Base-by-base conservation (phyloP, 1,140 invertebrate genomes). In the Microplitis demolitor region DNA sequence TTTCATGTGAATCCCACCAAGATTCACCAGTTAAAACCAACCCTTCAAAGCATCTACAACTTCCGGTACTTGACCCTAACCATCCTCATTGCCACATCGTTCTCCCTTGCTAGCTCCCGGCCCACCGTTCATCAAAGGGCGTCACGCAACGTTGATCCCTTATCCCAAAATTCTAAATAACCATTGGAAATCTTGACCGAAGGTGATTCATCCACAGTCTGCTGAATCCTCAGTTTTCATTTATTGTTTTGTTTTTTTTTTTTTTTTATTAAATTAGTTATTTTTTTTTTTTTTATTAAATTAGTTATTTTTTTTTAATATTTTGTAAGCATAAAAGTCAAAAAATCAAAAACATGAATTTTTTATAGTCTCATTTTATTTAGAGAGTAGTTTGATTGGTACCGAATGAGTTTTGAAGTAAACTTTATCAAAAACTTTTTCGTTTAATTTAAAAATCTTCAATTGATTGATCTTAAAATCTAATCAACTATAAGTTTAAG, bases 51-150 rank as follows among this genome's bases (percentile, higher is more conserved):
- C 60, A 70, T 45, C 34, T 37, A 70, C 58, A 66, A 71, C 69
- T 71, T 71, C 69, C 69, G 69, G 69, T 71, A 64, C 69, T 71
- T 71, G 62, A 71, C 69, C 69, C 61, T 62, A 62, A 71, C 69
- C 69, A 71, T 71, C 61, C 69, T 71, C 69, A 71, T 71, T 71
- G 31, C 31, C 51, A 34, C 50, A 50, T 61, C 58, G 54, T 53
- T n/a, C 33, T 62, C 35, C 37, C 58, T 8, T 24, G 13, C 11
- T 58, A 54, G 64, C 61, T 50, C 6, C 51, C 16, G 37, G 9
- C 45, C 16, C 34, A 24, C n/a, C 35, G n/a, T 4, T 56, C 50
- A 64, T 39, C 61, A 71, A 39, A 37, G 62, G 62, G 62, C 69
- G 69, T 71, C 61, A 64, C 61, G 61, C 61, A 70, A 61, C 58